Conservation (phyloP, 2,113 vertebrate species). For the Montifringilla adamsi region DNA sequence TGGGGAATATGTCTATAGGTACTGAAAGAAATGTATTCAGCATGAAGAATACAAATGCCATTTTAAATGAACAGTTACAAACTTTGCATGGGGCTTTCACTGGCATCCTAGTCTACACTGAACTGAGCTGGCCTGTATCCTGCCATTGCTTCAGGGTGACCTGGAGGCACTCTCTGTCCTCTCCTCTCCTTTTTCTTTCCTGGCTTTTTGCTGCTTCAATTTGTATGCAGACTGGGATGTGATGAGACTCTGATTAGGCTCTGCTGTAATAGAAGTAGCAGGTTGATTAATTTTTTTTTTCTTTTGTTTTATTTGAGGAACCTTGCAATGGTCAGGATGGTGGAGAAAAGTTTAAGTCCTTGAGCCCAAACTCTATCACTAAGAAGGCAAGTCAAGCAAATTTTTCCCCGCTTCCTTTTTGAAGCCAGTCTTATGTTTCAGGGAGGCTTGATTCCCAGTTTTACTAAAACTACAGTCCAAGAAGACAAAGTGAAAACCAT, state of each 20-base stretch:
- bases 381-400: background rate
- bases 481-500: background rate
- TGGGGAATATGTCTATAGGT: background rate
- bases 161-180: background rate
- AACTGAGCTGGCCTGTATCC: background rate
- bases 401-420: background rate
- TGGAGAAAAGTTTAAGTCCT: background rate
- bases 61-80: background rate
- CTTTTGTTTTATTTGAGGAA: background rate
- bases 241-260: background rate
- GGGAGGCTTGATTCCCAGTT: background rate
- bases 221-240: background rate
- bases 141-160: background rate
- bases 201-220: background rate
- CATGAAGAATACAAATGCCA: background rate
- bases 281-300: background rate
- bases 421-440: background rate
- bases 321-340: rapidly evolving
- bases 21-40: background rate
- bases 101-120: background rate
- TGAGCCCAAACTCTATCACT: background rate
- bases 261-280: background rate
- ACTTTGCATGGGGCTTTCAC: background rate
- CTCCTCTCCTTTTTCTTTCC: background rate
- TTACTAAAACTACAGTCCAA: background rate